These are phyloP conservation scores for Apaloderma vittatum DNA, from an alignment of 2,113 vertebrate genomes.

Conservation along the genomic window DNA sequence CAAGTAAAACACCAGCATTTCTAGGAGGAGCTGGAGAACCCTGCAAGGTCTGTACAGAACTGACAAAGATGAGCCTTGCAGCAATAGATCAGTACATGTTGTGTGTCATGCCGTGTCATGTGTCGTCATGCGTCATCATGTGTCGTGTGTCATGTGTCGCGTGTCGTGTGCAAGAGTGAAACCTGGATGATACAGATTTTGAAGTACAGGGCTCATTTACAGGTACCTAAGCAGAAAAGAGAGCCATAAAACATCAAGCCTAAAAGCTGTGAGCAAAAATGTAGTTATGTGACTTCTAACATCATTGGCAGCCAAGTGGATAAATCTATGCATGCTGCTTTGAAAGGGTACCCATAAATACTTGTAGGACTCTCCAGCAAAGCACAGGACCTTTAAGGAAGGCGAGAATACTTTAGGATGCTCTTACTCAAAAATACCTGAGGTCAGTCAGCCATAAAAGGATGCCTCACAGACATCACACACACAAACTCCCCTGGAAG, in stretches of 20 bases:
- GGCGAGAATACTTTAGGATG: not conserved
- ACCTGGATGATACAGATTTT: not conserved
- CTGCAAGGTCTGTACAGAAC: not conserved
- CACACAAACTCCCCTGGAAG: not conserved
- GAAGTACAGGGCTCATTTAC: not conserved
- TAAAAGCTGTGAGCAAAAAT: constrained; percentile 18
- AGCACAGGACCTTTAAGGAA: not conserved
- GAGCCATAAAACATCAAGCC: not conserved
- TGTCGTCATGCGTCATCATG: no score
- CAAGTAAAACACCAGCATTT: not conserved
- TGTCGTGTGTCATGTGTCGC: no score
- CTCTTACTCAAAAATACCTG: not conserved
- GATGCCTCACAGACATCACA: not conserved
- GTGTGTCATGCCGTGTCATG: no score
- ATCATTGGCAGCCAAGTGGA: not conserved
- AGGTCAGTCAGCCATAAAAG: not conserved
- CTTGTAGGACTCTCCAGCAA: not conserved
- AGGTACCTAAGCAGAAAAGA: not conserved
- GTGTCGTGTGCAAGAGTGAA: not conserved
- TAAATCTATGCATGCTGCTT: not conserved
- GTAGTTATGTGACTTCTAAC: not conserved
- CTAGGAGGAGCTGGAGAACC: not conserved
- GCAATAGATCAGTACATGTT: not conserved
- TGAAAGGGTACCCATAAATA: not conserved
- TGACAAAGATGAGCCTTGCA: not conserved